Base-by-base conservation (phyloP, 1,140 invertebrate genomes). In the Parapsyche elsis region DNA sequence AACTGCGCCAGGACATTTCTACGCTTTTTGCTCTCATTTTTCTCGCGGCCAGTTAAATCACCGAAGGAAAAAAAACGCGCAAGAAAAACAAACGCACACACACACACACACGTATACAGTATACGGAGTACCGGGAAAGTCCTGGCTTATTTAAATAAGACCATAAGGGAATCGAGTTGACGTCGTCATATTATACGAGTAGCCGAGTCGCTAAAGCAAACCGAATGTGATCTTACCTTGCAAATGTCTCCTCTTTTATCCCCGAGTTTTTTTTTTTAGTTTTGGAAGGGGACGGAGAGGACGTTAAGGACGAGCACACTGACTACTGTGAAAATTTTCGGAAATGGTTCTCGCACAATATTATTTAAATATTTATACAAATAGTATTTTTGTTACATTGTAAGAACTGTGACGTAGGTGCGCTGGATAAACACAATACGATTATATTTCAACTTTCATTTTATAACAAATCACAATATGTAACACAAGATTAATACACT, bases 181-280 rank as follows among this genome's bases (percentile, higher is more conserved):
- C 80, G 78, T 81, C 80, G 71, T 81, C 78, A 81, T 81, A 81
- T 81, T 81, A 81, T 81, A 81, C 80, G 71, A 81, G 75, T 81
- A 76, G 80, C 46, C 59, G 75, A 77, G 57, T 77, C 49, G 75
- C 75, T 78, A 74, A 53, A 81, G 80, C 59, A 81, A 78, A 74
- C 44, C 57, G 70, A 78, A 77, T 77, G 80, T 81, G 76, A 74
- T 74, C 78, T 78, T 81, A 81, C 80, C 76, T 81, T 74, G 76
- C 70, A 78, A 81, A 81, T 74, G 78, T 76, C 76, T 71, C 76
- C 46, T 67, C 71, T 38, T 38, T 38, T 38, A 38, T 49, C 59
- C 45, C 61, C 45, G 70, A 77, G 73, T 24, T 81, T 59, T 38
- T 38, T 53, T 46, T 26, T 38, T 38, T 38, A 38, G 1, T 38